Conservation (phyloP, 2,888 invertebrate genomes). For the Nephrotoma appendiculata region DNA sequence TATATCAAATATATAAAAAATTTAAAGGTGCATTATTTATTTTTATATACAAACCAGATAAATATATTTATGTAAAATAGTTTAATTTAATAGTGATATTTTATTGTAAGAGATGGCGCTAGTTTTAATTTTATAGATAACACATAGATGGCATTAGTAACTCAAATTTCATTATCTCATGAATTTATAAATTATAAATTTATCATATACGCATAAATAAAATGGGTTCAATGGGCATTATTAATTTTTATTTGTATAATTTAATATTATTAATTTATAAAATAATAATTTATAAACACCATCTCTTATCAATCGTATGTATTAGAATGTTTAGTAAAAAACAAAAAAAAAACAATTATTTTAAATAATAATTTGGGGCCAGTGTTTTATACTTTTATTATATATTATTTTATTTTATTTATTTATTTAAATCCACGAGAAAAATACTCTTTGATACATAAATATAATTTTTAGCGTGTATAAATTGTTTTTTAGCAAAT, state of each 20-base stretch:
- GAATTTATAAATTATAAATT: not conserved
- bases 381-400: not conserved
- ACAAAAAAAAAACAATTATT: not conserved
- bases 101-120: not conserved
- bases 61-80: not conserved
- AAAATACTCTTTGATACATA: not conserved
- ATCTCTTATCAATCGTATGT: not conserved
- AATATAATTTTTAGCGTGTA: not conserved
- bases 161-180: not conserved
- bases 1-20: not conserved
- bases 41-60: not conserved
- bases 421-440: not conserved
- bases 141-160: not conserved
- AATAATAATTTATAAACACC: not conserved
- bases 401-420: not conserved
- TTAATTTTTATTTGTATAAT: not conserved
- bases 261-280: not conserved
- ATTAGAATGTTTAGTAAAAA: not conserved
- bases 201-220: not conserved
- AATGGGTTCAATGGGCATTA: slow-evolving; percentile 4
- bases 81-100: not conserved
- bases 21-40: not conserved
- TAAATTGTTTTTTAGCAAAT: not conserved
- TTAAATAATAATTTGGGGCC: slow-evolving; percentile 1
- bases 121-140: not conserved